Percentiles rank a stretch among this genome's conserved stretches.
phyloP scores from a whole-genome alignment of 2,797 vertebrate species.

The Monodelphis domestica region DNA sequence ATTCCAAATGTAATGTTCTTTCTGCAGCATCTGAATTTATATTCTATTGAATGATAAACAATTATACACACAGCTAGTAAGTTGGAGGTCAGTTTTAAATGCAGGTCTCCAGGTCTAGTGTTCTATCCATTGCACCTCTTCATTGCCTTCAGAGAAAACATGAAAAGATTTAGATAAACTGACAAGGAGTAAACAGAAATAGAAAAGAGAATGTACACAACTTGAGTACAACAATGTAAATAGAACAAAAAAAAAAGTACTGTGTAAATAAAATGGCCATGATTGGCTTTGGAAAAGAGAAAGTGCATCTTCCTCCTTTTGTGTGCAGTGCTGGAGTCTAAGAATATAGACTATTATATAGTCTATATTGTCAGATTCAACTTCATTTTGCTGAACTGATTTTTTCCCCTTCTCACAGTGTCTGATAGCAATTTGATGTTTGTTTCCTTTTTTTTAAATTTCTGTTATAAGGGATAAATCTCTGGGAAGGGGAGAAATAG shows the following conservation, averaged over 20 bases:
- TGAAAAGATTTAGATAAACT: background rate
- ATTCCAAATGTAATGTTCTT: background rate
- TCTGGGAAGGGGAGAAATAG: background rate
- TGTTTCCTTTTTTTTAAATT: background rate
- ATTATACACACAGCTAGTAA: background rate
- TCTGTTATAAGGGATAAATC: background rate
- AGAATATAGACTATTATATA: background rate
- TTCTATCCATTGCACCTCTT: background rate
- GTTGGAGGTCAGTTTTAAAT: background rate
- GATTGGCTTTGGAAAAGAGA: background rate
- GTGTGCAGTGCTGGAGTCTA: background rate
- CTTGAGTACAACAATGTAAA: background rate
- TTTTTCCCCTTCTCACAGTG: background rate
- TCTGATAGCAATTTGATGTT: background rate
- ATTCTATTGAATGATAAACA: background rate
- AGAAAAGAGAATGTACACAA: background rate
- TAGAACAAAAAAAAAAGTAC: background rate
- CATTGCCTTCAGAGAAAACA: background rate
- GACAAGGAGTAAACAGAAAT: background rate
- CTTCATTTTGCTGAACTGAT: background rate
- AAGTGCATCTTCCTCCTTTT: background rate
- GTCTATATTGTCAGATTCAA: background rate
- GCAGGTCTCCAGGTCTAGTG: background rate
- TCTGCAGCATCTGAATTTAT: background rate
- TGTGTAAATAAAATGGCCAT: background rate